Conservation (phyloP, 1,140 invertebrate species). For the Ceratina australensis region DNA sequence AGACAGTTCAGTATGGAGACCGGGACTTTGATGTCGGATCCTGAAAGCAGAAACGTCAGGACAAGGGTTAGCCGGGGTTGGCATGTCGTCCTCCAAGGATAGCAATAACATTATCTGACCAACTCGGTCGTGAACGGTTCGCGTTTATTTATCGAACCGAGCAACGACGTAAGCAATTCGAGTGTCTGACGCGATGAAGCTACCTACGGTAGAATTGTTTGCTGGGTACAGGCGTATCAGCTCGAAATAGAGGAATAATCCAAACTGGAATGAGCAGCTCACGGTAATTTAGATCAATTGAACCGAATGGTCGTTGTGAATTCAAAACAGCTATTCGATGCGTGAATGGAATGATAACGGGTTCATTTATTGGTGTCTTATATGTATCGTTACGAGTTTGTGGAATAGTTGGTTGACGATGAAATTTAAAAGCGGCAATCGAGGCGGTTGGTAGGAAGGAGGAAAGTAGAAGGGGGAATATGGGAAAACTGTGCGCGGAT, state of each 20-base stretch:
- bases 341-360: too few species aligned
- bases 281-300: too few species aligned
- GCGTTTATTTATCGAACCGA: slow-evolving; percentile 42
- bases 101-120: slow-evolving; percentile 6
- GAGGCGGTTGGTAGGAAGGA: background rate
- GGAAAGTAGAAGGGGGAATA: slow-evolving; percentile 13
- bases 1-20: slow-evolving; percentile 91
- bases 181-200: background rate
- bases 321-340: too few species aligned
- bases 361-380: slow-evolving; percentile 13
- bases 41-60: slow-evolving; percentile 79
- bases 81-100: background rate
- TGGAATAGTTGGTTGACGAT: background rate
- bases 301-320: too few species aligned
- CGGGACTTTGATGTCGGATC: slow-evolving; percentile 85
- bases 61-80: slow-evolving; percentile 1
- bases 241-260: slow-evolving; percentile 9
- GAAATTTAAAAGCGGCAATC: slow-evolving; percentile 1
- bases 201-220: background rate
- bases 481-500: slow-evolving; percentile 59
- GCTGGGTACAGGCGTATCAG: too few species aligned
- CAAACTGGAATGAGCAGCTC: background rate
- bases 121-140: slow-evolving; percentile 48
- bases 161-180: background rate
- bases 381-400: background rate